These are phyloP conservation scores for Coleophora deauratella DNA, from an alignment of 2,888 invertebrate species.

Conservation along the genomic window DNA sequence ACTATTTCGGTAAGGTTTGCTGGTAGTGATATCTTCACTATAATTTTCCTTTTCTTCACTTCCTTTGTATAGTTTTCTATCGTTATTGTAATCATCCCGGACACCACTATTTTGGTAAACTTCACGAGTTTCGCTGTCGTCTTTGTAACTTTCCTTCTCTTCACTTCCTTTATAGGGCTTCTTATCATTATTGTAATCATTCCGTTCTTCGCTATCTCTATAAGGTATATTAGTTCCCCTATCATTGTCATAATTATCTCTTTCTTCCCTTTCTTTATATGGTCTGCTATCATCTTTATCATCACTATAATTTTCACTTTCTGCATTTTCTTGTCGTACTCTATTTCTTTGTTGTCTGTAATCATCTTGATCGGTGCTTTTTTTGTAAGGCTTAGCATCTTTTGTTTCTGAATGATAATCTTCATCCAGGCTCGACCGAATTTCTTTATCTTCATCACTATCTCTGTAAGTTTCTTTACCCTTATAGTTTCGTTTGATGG, in stretches of 20 bases:
- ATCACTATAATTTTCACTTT: not conserved
- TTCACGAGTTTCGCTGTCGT: too few relatives aligned
- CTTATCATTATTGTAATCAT: too few relatives aligned
- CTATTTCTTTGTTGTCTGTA: conserved; percentile 2
- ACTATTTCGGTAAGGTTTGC: not conserved
- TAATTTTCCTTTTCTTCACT: not conserved
- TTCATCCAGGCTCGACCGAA: too few relatives aligned
- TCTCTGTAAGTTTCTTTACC: conserved; percentile 13
- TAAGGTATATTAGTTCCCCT: not conserved
- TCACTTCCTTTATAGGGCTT: too few relatives aligned
- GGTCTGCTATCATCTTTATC: not conserved
- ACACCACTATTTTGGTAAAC: too few relatives aligned
- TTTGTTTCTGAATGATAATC: too few relatives aligned
- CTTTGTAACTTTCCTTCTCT: too few relatives aligned
- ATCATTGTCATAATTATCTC: not conserved
- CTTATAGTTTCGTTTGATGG: conserved; percentile 12
- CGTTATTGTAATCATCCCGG: not conserved
- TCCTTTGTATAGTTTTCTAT: not conserved
- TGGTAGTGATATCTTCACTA: not conserved
- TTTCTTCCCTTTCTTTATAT: not conserved
- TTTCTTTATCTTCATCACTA: not conserved
- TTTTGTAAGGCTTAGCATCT: not conserved
- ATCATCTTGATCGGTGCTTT: conserved; percentile 15
- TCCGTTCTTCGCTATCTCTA: not conserved
- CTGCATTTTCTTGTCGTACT: not conserved